Conservation (phyloP, 2,113 vertebrate genomes). For the Rhynchomys soricoides region DNA sequence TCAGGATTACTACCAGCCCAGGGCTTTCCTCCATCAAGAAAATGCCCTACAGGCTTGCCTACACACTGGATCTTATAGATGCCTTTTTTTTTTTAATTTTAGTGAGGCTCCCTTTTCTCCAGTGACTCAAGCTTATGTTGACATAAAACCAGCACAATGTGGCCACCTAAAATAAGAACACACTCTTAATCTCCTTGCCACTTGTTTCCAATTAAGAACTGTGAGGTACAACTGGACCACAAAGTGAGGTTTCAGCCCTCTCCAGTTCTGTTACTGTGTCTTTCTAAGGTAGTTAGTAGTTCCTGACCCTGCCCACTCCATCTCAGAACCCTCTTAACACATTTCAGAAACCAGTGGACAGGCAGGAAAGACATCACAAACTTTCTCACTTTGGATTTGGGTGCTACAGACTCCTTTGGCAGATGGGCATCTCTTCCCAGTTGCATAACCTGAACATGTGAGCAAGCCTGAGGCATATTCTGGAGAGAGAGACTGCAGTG, state of each 20-base stretch:
- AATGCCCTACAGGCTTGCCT: neutral
- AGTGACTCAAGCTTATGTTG: neutral
- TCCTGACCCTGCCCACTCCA: no score
- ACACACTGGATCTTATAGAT: neutral
- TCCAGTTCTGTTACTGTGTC: neutral
- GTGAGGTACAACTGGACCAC: neutral
- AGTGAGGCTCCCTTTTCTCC: neutral
- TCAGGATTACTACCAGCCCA: neutral
- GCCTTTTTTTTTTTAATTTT: neutral
- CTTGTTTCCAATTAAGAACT: neutral
- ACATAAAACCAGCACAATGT: neutral
- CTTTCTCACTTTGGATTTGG: no score
- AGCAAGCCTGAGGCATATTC: neutral
- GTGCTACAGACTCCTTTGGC: neutral
- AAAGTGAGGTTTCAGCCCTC: neutral
- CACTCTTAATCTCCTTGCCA: neutral
- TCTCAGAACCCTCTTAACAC: neutral
- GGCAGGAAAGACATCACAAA: no score
- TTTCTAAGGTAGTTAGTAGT: neutral
- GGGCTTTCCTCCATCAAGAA: neutral
- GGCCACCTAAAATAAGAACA: neutral
- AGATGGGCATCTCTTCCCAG: no score
- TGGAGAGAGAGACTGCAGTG: neutral
- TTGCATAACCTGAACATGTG: neutral
- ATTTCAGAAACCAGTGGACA: neutral